A percentile compares a stretch with the other conserved stretches of the same genome.
phyloP scores from a whole-genome alignment of 2,888 invertebrate genomes.

The Brenthis daphne region DNA sequence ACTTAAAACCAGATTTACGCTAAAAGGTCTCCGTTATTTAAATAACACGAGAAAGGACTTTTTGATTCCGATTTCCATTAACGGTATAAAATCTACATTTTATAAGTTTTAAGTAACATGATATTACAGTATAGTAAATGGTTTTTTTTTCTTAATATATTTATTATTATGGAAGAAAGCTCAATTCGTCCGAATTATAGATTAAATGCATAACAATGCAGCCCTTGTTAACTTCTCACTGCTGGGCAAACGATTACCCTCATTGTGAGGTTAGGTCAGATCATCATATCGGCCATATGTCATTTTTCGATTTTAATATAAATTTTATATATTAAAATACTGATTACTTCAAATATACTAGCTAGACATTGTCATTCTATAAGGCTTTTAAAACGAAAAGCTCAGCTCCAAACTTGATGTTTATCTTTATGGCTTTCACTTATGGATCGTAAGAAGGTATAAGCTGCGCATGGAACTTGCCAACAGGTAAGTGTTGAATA shows the following conservation, averaged over 20 bases:
- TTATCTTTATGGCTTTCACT: slow-evolving; percentile 62
- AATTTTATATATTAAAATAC: background rate
- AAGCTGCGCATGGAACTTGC: slow-evolving; percentile 36
- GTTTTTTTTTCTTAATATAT: no score
- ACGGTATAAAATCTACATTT: background rate
- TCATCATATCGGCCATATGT: no score
- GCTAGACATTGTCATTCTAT: slow-evolving; percentile 25
- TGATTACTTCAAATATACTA: background rate
- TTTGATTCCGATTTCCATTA: background rate
- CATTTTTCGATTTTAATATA: background rate
- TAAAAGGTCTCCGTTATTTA: slow-evolving; percentile 13
- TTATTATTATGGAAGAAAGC: no score
- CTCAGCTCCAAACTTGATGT: slow-evolving; percentile 45
- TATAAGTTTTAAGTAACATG: background rate
- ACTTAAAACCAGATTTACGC: slow-evolving; percentile 9
- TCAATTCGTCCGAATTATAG: no score
- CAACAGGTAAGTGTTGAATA: slow-evolving; percentile 56
- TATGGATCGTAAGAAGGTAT: slow-evolving; percentile 50
- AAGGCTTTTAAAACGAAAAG: slow-evolving; percentile 41
- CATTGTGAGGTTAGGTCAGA: no score
- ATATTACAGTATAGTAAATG: background rate
- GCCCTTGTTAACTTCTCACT: no score
- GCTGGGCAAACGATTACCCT: no score
- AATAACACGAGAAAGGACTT: background rate
- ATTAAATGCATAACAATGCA: no score